Conservation (phyloP, 2,113 vertebrate species). For the Platichthys stellatus region DNA sequence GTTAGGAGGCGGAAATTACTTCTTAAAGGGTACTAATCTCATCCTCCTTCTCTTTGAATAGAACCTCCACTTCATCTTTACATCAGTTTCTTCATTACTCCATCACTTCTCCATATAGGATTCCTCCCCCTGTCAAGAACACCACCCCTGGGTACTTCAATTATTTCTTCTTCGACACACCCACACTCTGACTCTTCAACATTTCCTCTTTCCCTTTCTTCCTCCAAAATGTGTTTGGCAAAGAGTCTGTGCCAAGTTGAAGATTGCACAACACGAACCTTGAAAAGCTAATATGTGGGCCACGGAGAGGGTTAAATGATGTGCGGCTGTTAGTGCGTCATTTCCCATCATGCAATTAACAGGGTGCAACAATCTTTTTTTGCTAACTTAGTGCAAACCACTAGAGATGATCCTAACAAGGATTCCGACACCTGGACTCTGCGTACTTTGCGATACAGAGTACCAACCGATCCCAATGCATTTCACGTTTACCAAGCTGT, state of each 20-base stretch:
- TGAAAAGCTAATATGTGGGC: background rate
- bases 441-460: too few relatives aligned
- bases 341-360: background rate
- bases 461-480: too few relatives aligned
- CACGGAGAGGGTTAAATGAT: conserved; percentile 16
- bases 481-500: too few relatives aligned
- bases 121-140: background rate
- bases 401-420: too few relatives aligned
- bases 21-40: background rate
- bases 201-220: background rate
- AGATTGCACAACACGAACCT: background rate
- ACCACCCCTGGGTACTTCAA: conserved; percentile 5
- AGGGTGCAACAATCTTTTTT: too few relatives aligned
- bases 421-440: too few relatives aligned
- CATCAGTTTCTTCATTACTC: background rate
- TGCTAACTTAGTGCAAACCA: too few relatives aligned
- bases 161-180: conserved; percentile 3
- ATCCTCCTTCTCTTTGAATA: conserved; percentile 5
- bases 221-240: background rate
- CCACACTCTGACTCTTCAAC: background rate
- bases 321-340: conserved; percentile 1
- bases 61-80: background rate
- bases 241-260: background rate
- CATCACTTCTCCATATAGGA: background rate
- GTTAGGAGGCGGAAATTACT: background rate